phyloP scores from a whole-genome alignment of 1,140 invertebrate species.

The Liolophura sinensis region DNA sequence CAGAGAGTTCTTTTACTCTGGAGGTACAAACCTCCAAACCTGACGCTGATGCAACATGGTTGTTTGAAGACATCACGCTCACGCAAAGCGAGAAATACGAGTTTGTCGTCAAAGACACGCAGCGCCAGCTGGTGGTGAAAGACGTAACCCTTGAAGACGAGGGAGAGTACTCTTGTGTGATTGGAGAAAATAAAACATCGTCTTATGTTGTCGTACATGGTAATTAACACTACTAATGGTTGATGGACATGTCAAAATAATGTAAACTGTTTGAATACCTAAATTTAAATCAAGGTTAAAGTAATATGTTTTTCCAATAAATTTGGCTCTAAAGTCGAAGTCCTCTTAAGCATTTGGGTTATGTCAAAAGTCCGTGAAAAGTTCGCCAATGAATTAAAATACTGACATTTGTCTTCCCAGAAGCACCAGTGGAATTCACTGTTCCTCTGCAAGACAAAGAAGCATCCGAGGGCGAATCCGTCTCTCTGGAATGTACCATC shows the following conservation, averaged over 20 bases:
- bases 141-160: constrained; percentile 35
- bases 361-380: no score
- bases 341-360: no score
- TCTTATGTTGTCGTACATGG: no score
- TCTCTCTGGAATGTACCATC: constrained; percentile 24
- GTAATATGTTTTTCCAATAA: no score
- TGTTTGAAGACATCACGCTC: constrained; percentile 31
- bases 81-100: constrained; percentile 21
- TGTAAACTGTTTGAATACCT: no score
- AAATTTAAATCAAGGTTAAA: no score
- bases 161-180: constrained; percentile 30
- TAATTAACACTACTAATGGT: no score
- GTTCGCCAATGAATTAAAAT: no score
- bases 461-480: constrained; percentile 23
- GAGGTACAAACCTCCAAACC: constrained; percentile 67
- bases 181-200: constrained; percentile 25
- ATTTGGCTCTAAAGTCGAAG: no score
- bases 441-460: constrained; percentile 22
- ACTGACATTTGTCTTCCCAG: constrained; percentile 8
- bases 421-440: constrained; percentile 23
- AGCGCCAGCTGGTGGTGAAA: constrained; percentile 33
- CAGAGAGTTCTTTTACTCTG: constrained; percentile 90
- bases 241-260: no score
- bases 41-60: constrained; percentile 36
- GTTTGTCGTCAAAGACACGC: constrained; percentile 26